phyloP scores from a whole-genome alignment of 2,888 invertebrate genomes.

The Subacronicta megacephala region DNA sequence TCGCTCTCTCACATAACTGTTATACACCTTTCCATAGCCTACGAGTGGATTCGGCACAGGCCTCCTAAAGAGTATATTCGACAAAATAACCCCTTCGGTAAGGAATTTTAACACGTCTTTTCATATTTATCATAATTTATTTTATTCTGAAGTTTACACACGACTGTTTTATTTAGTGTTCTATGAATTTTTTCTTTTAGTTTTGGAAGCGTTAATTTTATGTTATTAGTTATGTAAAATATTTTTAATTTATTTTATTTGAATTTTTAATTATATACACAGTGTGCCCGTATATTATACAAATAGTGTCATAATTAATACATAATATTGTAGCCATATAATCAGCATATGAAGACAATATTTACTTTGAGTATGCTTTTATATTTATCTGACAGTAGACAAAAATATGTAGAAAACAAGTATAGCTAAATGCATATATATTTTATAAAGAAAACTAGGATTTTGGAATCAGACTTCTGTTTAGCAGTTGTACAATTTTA shows the following conservation, averaged over 20 bases:
- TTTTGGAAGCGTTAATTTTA: slow-evolving; percentile 78
- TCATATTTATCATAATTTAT: slow-evolving; percentile 75
- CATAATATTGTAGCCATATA: slow-evolving; percentile 81
- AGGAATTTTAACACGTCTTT: slow-evolving; percentile 90
- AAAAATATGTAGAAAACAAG: slow-evolving; percentile 78
- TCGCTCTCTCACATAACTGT: slow-evolving; percentile 88
- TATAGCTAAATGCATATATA: slow-evolving; percentile 77
- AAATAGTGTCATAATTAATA: slow-evolving; percentile 80
- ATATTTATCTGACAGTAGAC: slow-evolving; percentile 81
- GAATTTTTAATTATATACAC: slow-evolving; percentile 74
- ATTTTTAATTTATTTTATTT: slow-evolving; percentile 66
- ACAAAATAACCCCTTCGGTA: slow-evolving; percentile 91
- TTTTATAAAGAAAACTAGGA: slow-evolving; percentile 59
- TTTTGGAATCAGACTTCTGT: slow-evolving; percentile 44
- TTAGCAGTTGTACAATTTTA: slow-evolving; percentile 52
- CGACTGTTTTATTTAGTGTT: slow-evolving; percentile 78
- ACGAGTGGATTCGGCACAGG: slow-evolving; percentile 90
- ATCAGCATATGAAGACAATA: slow-evolving; percentile 80
- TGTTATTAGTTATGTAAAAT: slow-evolving; percentile 78
- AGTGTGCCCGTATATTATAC: slow-evolving; percentile 84
- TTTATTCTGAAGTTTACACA: slow-evolving; percentile 78
- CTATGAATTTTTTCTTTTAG: slow-evolving; percentile 67
- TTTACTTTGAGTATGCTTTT: slow-evolving; percentile 86
- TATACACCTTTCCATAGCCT: slow-evolving; percentile 90
- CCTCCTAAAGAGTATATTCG: slow-evolving; percentile 90